Evolutionary conservation across 2,113 vertebrate genomes (phyloP).

Genomic region (Pongo pygmaeus): DNA sequence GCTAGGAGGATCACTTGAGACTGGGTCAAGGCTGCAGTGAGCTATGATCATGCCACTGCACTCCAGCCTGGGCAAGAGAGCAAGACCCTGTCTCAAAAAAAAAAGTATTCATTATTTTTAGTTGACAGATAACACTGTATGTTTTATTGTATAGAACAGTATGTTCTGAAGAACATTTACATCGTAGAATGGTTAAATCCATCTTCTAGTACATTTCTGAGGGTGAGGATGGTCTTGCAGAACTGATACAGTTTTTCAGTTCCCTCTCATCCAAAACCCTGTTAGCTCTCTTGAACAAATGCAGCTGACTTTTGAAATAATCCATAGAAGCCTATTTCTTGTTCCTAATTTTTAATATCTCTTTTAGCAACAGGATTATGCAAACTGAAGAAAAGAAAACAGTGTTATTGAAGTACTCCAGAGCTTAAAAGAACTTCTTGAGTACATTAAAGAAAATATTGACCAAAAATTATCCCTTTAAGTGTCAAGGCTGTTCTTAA

Average conservation of each 20-base stretch:
- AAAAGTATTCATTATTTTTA: neutral
- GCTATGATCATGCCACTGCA: too few relatives aligned
- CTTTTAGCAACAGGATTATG: neutral
- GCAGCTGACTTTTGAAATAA: neutral
- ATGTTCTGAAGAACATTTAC: neutral
- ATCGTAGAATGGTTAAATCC: neutral
- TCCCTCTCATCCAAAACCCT: neutral
- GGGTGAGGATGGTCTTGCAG: neutral
- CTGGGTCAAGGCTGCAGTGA: too few relatives aligned
- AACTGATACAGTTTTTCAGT: neutral
- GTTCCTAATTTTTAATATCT: neutral
- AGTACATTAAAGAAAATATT: neutral
- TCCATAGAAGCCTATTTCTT: neutral
- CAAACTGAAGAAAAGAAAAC: neutral
- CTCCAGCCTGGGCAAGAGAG: too few relatives aligned
- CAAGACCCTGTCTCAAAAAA: neutral
- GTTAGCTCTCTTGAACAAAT: neutral
- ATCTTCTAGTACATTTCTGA: neutral
- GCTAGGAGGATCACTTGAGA: too few relatives aligned
- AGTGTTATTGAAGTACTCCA: neutral
- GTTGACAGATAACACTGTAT: neutral
- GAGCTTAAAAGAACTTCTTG: neutral
- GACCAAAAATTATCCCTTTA: neutral
- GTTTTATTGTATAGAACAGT: neutral
- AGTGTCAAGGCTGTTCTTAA: neutral